A percentile compares a stretch with the other conserved stretches of the same genome.
These are phyloP conservation scores for Lepisosteus osseus DNA, from an alignment of 2,113 vertebrate species.

Conservation along the genomic window DNA sequence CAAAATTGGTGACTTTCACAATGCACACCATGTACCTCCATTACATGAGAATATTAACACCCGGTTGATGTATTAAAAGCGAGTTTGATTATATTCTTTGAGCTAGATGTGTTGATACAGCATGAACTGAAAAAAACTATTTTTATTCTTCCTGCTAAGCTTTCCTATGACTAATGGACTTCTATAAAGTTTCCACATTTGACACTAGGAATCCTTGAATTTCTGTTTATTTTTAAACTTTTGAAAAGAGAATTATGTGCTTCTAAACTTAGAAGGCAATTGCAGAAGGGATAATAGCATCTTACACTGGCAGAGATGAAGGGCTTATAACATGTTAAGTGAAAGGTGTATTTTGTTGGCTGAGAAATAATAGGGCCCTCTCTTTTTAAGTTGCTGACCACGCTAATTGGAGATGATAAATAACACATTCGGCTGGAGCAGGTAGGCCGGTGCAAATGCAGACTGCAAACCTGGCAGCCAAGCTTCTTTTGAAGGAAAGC, in stretches of 20 bases:
- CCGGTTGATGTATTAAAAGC: no score
- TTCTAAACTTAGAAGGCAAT: background rate
- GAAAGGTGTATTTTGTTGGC: constrained; percentile 5
- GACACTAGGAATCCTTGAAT: constrained; percentile 4
- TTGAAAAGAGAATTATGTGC: constrained; percentile 17
- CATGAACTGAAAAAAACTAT: background rate
- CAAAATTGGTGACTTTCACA: no score
- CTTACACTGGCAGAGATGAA: constrained; percentile 20
- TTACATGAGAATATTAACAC: no score
- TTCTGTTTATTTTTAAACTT: background rate
- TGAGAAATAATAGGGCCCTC: constrained; percentile 6
- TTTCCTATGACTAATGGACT: background rate
- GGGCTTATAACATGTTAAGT: background rate
- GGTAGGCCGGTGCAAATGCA: background rate
- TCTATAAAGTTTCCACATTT: background rate
- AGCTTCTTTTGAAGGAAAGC: background rate
- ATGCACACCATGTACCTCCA: no score
- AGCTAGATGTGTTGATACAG: no score
- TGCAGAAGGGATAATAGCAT: background rate
- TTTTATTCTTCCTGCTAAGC: background rate
- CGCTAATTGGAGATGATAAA: constrained; percentile 26
- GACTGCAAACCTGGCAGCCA: background rate
- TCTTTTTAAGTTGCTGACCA: constrained; percentile 17
- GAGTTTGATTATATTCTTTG: no score
- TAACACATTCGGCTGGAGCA: constrained; percentile 6